phyloP scores from a whole-genome alignment of 2,888 invertebrate genomes.

The Gymnosoma rotundatum region DNA sequence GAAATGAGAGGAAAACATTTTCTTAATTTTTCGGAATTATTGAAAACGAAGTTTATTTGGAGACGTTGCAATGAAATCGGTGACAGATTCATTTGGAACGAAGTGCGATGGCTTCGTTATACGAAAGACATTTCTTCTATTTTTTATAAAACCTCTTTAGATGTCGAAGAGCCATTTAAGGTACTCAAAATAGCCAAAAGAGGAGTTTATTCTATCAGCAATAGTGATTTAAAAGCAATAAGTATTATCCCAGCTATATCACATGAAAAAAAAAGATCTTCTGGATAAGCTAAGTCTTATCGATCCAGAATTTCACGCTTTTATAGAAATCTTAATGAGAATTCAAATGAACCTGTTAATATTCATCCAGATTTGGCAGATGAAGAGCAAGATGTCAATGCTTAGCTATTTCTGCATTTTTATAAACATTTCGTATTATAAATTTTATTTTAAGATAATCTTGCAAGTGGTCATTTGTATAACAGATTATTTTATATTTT shows the following conservation, averaged over 20 bases:
- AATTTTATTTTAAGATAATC: conserved; percentile 42
- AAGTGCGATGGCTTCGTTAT: conserved; percentile 61
- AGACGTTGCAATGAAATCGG: conserved; percentile 50
- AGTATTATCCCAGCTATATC: conserved; percentile 49
- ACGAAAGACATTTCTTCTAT: conserved; percentile 50
- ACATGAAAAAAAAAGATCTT: conserved; percentile 50
- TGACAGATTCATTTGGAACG: conserved; percentile 55
- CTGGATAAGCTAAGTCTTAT: conserved; percentile 52
- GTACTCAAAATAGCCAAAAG: conserved; percentile 58
- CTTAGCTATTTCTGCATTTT: conserved; percentile 45
- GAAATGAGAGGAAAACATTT: conserved; percentile 48
- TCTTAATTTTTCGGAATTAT: conserved; percentile 53
- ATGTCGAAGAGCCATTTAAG: conserved; percentile 60
- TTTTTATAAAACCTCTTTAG: conserved; percentile 61
- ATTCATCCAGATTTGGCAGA: conserved; percentile 56
- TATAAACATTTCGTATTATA: conserved; percentile 43
- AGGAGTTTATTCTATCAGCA: conserved; percentile 49
- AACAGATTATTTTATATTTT: conserved; percentile 46
- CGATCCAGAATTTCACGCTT: conserved; percentile 58
- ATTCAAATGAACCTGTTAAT: conserved; percentile 52
- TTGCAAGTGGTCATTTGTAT: conserved; percentile 43
- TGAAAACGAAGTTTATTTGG: conserved; percentile 47
- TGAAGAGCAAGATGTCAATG: conserved; percentile 49
- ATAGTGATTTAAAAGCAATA: conserved; percentile 47
- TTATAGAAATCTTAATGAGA: conserved; percentile 55